These are phyloP conservation scores for Thereuonema tuberculata DNA, from an alignment of 1,140 invertebrate species.

Conservation along the genomic window DNA sequence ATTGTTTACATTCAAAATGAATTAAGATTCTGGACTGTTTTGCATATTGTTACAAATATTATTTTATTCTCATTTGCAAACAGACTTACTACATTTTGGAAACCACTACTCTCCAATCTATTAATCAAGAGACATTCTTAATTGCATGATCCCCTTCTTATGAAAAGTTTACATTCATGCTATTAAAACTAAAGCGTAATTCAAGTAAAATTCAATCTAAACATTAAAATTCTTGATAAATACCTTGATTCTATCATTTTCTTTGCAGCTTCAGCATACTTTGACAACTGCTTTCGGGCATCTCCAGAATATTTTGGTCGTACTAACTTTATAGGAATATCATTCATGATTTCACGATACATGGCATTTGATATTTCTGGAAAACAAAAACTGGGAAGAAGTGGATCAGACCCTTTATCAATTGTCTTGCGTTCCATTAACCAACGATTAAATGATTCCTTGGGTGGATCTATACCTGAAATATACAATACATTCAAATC, in stretches of 20 bases:
- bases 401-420: constrained; percentile 58
- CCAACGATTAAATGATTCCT: constrained; percentile 93
- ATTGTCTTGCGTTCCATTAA: constrained; percentile 87
- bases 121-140: too few species aligned
- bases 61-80: too few species aligned
- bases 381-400: constrained; percentile 78
- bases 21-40: too few species aligned
- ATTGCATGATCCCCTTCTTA: too few species aligned
- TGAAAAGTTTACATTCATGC: too few species aligned
- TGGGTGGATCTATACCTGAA: constrained; percentile 76
- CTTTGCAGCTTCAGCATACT: constrained; percentile 92
- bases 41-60: too few species aligned
- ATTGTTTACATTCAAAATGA: too few species aligned
- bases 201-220: too few species aligned
- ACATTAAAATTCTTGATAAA: too few species aligned
- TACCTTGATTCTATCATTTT: constrained; percentile 85
- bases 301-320: constrained; percentile 90
- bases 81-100: too few species aligned
- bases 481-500: neutral
- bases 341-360: constrained; percentile 97
- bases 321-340: constrained; percentile 89
- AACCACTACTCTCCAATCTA: too few species aligned
- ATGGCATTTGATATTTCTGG: constrained; percentile 86
- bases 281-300: constrained; percentile 85
- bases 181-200: too few species aligned